A percentile compares a stretch with the other conserved stretches of the same genome.
Evolutionary conservation across 2,888 invertebrate species (phyloP).

Genomic region (Habroteleia sp.): DNA sequence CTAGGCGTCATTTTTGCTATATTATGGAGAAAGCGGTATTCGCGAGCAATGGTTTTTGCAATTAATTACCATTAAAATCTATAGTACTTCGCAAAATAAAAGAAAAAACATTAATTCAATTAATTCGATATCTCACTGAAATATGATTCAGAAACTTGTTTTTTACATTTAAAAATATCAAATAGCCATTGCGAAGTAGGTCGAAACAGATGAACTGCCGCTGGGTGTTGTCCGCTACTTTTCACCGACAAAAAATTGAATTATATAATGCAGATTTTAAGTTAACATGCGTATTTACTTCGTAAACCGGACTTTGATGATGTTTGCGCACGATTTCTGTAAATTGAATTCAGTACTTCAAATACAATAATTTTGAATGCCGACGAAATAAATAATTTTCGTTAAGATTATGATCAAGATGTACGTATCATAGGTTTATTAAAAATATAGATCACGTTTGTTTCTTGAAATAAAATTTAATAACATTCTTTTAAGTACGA

Average conservation of each 20-base stretch:
- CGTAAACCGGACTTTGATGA: constrained; percentile 17
- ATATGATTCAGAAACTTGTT: constrained; percentile 14
- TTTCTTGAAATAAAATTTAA: too few relatives aligned
- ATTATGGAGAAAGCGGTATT: too few relatives aligned
- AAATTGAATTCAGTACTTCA: constrained; percentile 37
- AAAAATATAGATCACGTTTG: too few relatives aligned
- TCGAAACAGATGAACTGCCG: constrained; percentile 14
- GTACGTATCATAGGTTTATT: too few relatives aligned
- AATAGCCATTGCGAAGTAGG: constrained; percentile 16
- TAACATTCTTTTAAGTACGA: too few relatives aligned
- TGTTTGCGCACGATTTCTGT: constrained; percentile 41
- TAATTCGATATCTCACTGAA: constrained; percentile 24
- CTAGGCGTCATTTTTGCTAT: too few relatives aligned
- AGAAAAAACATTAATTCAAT: too few relatives aligned
- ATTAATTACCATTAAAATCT: too few relatives aligned
- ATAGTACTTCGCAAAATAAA: too few relatives aligned
- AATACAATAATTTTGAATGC: constrained; percentile 37
- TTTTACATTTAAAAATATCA: constrained; percentile 20
- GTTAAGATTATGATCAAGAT: constrained; percentile 7
- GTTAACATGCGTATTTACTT: constrained; percentile 18
- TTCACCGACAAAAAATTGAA: constrained; percentile 34
- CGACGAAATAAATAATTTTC: constrained; percentile 7
- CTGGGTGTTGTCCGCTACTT: constrained; percentile 23
- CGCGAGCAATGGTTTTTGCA: too few relatives aligned
- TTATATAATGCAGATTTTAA: constrained; percentile 21